A percentile compares a stretch with the other conserved stretches of the same genome.
Evolutionary conservation across 2,888 invertebrate species (phyloP).

Genomic region (Xanthia icteritia): DNA sequence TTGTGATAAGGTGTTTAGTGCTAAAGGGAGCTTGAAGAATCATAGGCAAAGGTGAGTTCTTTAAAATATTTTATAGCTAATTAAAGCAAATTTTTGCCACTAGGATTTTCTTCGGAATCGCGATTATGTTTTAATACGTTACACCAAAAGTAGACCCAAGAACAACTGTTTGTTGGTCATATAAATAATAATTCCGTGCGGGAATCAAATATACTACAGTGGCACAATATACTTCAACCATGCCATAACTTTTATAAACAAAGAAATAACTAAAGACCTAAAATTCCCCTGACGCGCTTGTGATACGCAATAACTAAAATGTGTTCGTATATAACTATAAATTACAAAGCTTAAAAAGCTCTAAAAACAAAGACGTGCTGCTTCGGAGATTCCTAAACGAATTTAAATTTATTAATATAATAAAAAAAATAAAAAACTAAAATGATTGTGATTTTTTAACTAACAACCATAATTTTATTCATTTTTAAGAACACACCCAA

Average conservation of each 20-base stretch:
- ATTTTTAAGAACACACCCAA: slow-evolving; percentile 76
- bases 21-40: slow-evolving; percentile 80
- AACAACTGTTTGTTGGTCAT: neutral
- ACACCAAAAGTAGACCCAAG: neutral
- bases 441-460: no score
- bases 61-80: neutral
- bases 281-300: neutral
- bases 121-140: neutral
- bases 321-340: neutral
- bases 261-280: no score
- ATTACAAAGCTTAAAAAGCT: neutral
- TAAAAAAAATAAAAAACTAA: no score
- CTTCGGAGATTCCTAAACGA: neutral
- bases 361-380: neutral
- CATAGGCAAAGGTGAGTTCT: slow-evolving; percentile 80
- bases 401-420: neutral
- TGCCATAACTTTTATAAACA: neutral
- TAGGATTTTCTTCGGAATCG: neutral
- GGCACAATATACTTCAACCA: no score
- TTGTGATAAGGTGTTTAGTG: slow-evolving; percentile 81
- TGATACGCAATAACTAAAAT: neutral
- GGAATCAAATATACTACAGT: no score
- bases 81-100: neutral
- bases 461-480: neutral
- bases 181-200: neutral